These are phyloP conservation scores for Pogonus chalceus DNA, from an alignment of 1,140 invertebrate genomes.

Conservation along the genomic window DNA sequence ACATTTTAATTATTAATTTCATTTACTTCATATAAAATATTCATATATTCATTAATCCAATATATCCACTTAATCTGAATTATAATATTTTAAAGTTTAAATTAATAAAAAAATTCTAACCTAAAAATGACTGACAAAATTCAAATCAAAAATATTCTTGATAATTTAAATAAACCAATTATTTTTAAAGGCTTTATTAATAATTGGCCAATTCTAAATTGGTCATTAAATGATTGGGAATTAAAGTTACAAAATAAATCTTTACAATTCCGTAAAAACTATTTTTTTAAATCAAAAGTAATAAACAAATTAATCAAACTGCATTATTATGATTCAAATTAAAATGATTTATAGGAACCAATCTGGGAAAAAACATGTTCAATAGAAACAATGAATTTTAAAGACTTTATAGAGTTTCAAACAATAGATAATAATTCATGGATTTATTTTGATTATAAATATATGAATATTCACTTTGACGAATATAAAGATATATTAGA, in stretches of 20 bases:
- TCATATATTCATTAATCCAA: too few species aligned
- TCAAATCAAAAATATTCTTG: not conserved
- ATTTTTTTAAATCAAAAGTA: constrained; percentile 34
- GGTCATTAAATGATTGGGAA: constrained; percentile 36
- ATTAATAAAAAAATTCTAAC: too few species aligned
- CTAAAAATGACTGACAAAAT: too few species aligned
- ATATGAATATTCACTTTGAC: constrained; percentile 59
- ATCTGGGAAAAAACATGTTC: constrained; percentile 65
- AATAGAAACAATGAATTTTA: constrained; percentile 44
- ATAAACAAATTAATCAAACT: constrained; percentile 13
- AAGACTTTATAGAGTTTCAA: constrained; percentile 47
- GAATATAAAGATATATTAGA: constrained; percentile 47
- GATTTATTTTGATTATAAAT: constrained; percentile 81
- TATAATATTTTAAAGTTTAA: too few species aligned
- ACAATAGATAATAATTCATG: constrained; percentile 39
- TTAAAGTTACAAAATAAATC: constrained; percentile 31
- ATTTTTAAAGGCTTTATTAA: constrained; percentile 27
- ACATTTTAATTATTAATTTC: too few species aligned
- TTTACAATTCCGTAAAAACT: constrained; percentile 39
- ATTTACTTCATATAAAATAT: too few species aligned
- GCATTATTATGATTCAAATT: constrained; percentile 16
- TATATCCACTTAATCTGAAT: too few species aligned
- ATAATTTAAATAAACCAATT: constrained; percentile 25
- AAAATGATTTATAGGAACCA: constrained; percentile 40
- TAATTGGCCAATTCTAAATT: constrained; percentile 37